phyloP scores from a whole-genome alignment of 2,113 vertebrate species.

The Dryoscopus gambensis region DNA sequence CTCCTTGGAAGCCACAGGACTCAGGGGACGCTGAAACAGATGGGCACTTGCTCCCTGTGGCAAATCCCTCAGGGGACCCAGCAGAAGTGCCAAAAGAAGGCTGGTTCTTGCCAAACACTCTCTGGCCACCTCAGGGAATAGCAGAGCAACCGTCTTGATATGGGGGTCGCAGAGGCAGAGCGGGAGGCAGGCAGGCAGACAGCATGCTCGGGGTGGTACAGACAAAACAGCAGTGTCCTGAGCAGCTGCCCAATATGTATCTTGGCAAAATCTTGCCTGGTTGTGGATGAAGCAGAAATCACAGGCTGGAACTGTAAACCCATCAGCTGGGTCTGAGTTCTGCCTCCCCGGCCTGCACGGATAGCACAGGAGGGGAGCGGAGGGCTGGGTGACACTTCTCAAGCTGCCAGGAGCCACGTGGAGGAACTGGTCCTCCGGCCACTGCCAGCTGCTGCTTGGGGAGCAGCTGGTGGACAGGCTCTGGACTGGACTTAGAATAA shows the following conservation, averaged over 20 bases:
- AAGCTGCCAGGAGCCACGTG: background rate
- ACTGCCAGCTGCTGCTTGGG: rapidly evolving
- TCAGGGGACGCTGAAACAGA: background rate
- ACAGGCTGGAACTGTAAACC: background rate
- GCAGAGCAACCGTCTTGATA: rapidly evolving
- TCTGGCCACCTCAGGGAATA: background rate
- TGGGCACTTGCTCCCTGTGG: background rate
- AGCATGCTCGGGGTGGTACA: background rate
- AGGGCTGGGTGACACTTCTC: background rate
- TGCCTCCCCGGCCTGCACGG: background rate
- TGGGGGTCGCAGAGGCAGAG: background rate
- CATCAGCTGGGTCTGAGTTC: background rate
- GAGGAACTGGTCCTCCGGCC: background rate
- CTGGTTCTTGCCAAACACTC: rapidly evolving
- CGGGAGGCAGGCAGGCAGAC: background rate
- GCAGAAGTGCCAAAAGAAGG: background rate
- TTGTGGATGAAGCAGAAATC: background rate
- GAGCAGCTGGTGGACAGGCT: background rate
- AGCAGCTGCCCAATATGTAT: constrained; percentile 21
- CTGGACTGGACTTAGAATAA: background rate
- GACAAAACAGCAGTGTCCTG: constrained; percentile 16
- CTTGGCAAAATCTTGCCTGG: background rate
- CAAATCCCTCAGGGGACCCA: background rate
- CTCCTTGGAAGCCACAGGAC: background rate
- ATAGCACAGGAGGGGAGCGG: background rate